A percentile compares a stretch with the other conserved stretches of the same genome.
Evolutionary conservation across 2,888 invertebrate species (phyloP).

Genomic region (Lycocerus yunnanus): DNA sequence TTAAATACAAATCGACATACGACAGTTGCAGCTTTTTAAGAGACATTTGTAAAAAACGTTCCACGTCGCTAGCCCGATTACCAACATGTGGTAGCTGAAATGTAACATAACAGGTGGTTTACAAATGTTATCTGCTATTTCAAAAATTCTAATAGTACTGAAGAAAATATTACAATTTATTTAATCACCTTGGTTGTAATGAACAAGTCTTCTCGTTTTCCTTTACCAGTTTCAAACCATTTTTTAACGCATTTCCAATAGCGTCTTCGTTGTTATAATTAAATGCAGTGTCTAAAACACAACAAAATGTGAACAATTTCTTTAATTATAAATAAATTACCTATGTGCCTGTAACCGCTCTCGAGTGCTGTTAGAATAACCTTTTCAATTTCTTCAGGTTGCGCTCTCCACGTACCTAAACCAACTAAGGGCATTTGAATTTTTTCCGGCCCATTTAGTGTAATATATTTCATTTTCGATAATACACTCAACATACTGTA

Average conservation of each 20-base stretch:
- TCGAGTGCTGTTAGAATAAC: constrained; percentile 69
- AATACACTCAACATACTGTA: neutral
- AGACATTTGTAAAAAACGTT: constrained; percentile 67
- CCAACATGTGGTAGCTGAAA: constrained; percentile 71
- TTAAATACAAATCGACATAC: constrained; percentile 78
- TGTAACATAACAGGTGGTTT: neutral
- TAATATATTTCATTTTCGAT: constrained; percentile 55
- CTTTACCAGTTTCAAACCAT: constrained; percentile 67
- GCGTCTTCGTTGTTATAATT: constrained; percentile 79
- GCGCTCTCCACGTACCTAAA: constrained; percentile 75
- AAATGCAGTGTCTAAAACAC: constrained; percentile 71
- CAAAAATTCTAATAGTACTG: no score
- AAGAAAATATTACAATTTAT: neutral
- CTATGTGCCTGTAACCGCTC: constrained; percentile 71
- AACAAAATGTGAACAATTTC: neutral
- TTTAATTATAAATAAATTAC: constrained; percentile 51
- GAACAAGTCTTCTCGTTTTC: constrained; percentile 73
- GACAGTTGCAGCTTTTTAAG: constrained; percentile 66
- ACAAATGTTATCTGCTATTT: neutral
- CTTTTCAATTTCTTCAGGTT: constrained; percentile 66
- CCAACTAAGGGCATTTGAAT: constrained; percentile 72
- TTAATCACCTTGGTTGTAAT: constrained; percentile 75
- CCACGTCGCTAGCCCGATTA: constrained; percentile 69
- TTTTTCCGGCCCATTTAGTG: constrained; percentile 57
- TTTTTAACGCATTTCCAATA: constrained; percentile 71